Conservation (phyloP, 2,888 invertebrate species). For the Urechis unicinctus region DNA sequence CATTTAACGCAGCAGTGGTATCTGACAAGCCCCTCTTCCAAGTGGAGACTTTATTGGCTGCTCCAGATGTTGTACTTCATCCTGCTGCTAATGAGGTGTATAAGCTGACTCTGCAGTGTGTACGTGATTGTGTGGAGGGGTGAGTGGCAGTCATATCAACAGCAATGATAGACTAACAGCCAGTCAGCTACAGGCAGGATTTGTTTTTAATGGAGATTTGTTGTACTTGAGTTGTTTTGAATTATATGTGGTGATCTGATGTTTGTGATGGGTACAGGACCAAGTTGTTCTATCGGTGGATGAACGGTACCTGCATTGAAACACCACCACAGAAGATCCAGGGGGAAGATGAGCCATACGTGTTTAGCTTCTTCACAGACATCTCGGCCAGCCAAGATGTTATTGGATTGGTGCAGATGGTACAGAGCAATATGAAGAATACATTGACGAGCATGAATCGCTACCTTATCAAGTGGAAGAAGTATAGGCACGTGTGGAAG, state of each 20-base stretch:
- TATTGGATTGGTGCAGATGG: constrained; percentile 55
- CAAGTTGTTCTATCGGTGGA: constrained; percentile 76
- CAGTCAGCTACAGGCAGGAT: too few species aligned
- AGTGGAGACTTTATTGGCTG: constrained; percentile 68
- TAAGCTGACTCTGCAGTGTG: constrained; percentile 67
- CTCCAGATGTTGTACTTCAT: constrained; percentile 69
- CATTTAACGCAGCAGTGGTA: constrained; percentile 60
- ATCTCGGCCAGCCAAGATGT: constrained; percentile 60
- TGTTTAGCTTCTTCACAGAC: constrained; percentile 76
- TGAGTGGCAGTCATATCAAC: constrained; percentile 42
- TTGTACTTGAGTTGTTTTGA: too few species aligned
- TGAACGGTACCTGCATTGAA: constrained; percentile 71
- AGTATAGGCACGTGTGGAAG: constrained; percentile 47
- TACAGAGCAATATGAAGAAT: constrained; percentile 64
- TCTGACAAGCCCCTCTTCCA: constrained; percentile 65
- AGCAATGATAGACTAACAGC: too few species aligned
- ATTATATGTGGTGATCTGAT: too few species aligned
- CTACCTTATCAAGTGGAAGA: constrained; percentile 57
- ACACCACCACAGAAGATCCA: constrained; percentile 62
- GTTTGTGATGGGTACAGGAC: too few species aligned
- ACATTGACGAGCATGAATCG: constrained; percentile 63
- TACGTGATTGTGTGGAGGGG: constrained; percentile 72
- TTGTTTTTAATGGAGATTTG: too few species aligned
- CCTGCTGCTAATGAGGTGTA: constrained; percentile 73
- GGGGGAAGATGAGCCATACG: constrained; percentile 59